A percentile compares a stretch with the other conserved stretches of the same genome.
Evolutionary conservation across 2,797 vertebrate species (phyloP).

Genomic region (Phataginus tetradactyla): DNA sequence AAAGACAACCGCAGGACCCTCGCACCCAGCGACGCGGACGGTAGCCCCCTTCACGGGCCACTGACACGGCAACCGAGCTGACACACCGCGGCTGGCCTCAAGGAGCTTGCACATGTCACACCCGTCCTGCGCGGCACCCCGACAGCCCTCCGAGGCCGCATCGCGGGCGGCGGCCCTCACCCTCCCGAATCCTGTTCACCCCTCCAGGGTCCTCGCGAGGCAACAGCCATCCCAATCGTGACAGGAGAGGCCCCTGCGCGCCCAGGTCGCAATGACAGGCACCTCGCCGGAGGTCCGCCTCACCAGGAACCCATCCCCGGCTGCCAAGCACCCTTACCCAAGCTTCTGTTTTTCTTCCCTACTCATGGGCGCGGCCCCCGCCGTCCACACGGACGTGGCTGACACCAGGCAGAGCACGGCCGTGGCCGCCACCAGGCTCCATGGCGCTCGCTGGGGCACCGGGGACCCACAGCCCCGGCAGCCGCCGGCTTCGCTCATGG

Average conservation of each 20-base stretch:
- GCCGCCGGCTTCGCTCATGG: slow-evolving; percentile 85
- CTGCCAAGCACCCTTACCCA: slow-evolving; percentile 82
- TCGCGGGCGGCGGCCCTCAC: background rate
- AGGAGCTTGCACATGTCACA: slow-evolving; percentile 23
- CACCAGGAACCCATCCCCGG: slow-evolving; percentile 28
- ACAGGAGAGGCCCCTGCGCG: background rate
- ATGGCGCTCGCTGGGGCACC: slow-evolving; percentile 81
- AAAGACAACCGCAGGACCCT: background rate
- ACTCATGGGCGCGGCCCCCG: slow-evolving; percentile 84
- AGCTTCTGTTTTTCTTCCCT: slow-evolving; percentile 87
- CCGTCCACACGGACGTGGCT: slow-evolving; percentile 82
- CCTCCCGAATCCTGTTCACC: background rate
- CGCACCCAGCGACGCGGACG: background rate
- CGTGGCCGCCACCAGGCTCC: slow-evolving; percentile 82
- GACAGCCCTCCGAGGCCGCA: background rate
- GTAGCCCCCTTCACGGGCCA: slow-evolving; percentile 13
- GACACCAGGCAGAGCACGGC: slow-evolving; percentile 84
- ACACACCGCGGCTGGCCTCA: background rate
- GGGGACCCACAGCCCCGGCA: slow-evolving; percentile 70
- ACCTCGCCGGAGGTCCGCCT: background rate
- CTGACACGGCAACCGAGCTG: background rate
- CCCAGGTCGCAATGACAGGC: slow-evolving; percentile 56
- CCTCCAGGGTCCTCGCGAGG: background rate
- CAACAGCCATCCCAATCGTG: background rate
- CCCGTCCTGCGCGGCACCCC: background rate